Percentiles rank a stretch among this genome's conserved stretches.
Evolutionary conservation across 2,113 vertebrate genomes (phyloP).

Genomic region (Euleptes europaea): DNA sequence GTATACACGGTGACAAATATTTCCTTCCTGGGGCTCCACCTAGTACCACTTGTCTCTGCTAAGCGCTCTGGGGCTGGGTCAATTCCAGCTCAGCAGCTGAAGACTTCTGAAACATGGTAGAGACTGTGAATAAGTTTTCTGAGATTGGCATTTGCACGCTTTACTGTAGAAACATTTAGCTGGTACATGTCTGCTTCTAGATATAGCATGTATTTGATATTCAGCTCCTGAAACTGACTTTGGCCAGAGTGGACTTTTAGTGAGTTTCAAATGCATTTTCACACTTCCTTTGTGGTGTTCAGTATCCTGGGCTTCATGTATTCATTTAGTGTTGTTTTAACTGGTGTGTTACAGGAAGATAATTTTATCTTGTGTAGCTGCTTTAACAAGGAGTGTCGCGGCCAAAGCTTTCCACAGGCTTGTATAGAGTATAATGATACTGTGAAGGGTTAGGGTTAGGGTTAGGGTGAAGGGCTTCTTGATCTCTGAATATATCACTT

Average conservation of each 20-base stretch:
- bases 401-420: background rate
- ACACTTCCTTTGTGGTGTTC: background rate
- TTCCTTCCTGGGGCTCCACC: slow-evolving; percentile 20
- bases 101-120: background rate
- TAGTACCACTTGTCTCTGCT: background rate
- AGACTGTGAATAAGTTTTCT: background rate
- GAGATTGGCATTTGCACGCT: background rate
- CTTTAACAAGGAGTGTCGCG: background rate
- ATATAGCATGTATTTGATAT: background rate
- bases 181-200: background rate
- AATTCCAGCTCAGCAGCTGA: background rate
- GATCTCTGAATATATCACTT: background rate
- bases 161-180: background rate
- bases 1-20: background rate
- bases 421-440: too few relatives aligned
- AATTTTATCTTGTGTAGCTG: background rate
- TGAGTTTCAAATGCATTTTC: background rate
- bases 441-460: too few relatives aligned
- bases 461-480: background rate
- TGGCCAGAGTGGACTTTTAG: background rate
- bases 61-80: background rate
- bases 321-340: background rate
- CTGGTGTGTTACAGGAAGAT: background rate
- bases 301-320: slow-evolving; percentile 1
- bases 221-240: background rate